A percentile compares a stretch with the other conserved stretches of the same genome.
Evolutionary conservation across 2,113 vertebrate species (phyloP).

Genomic region (Passer domesticus): DNA sequence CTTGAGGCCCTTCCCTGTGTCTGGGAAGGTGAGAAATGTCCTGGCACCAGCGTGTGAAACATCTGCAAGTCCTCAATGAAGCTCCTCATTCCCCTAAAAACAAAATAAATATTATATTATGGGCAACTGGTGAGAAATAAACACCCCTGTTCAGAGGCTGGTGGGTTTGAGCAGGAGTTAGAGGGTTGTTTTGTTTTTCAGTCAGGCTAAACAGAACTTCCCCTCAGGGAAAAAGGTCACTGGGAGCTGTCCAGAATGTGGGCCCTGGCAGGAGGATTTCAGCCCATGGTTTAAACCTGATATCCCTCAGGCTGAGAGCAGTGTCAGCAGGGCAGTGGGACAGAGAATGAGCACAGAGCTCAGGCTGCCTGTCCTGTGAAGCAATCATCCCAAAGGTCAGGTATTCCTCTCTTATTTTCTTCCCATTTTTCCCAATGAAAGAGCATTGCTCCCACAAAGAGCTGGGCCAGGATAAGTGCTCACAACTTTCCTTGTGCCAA

Average conservation of each 20-base stretch:
- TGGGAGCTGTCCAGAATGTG: background rate
- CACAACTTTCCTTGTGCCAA: background rate
- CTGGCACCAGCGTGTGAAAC: background rate
- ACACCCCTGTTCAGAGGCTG: background rate
- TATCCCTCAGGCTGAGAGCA: background rate
- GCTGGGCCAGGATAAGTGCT: background rate
- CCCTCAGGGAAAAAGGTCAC: background rate
- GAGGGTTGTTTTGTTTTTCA: background rate
- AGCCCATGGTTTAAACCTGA: background rate
- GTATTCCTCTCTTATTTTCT: background rate
- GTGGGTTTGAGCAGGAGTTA: background rate
- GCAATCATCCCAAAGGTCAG: background rate
- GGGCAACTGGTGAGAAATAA: background rate
- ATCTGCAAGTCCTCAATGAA: slow-evolving; percentile 21
- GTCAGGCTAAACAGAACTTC: background rate
- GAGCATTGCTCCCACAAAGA: background rate
- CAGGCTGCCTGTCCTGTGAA: background rate
- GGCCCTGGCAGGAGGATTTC: background rate
- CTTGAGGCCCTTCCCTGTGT: background rate
- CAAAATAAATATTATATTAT: background rate
- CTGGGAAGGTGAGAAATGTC: slow-evolving; percentile 30
- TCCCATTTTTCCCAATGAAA: background rate
- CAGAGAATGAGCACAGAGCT: background rate
- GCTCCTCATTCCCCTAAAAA: background rate
- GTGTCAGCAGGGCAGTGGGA: background rate